phyloP scores from a whole-genome alignment of 1,140 invertebrate genomes.

The Stenopsyche tienmushanensis region DNA sequence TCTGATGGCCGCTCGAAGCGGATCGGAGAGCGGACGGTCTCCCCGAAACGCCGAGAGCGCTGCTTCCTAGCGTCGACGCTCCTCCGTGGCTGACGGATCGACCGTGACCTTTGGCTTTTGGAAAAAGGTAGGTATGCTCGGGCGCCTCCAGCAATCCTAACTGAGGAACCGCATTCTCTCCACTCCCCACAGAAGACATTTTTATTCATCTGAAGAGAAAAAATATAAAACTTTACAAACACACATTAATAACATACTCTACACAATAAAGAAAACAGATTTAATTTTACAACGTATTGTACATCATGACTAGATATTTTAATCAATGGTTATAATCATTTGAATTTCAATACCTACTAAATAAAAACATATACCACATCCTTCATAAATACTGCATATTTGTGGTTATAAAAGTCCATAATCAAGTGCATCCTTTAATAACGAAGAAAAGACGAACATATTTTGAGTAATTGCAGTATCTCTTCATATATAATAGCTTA shows the following conservation, averaged over 20 bases:
- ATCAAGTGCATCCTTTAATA: too few species aligned
- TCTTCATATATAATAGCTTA: too few species aligned
- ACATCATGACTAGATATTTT: not conserved
- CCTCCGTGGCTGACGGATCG: slow-evolving; percentile 81
- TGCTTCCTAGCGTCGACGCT: slow-evolving; percentile 54
- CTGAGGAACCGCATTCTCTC: slow-evolving; percentile 53
- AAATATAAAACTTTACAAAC: slow-evolving; percentile 20
- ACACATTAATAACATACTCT: not conserved
- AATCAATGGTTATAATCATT: too few species aligned
- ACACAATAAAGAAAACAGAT: not conserved
- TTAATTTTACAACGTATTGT: not conserved
- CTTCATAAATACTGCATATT: too few species aligned
- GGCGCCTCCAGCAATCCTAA: slow-evolving; percentile 55
- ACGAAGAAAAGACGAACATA: too few species aligned
- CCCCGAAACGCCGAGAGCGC: slow-evolving; percentile 48
- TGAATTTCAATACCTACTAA: too few species aligned
- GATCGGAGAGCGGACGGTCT: slow-evolving; percentile 69
- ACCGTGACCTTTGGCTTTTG: slow-evolving; percentile 62
- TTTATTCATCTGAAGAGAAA: slow-evolving; percentile 54
- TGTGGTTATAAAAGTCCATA: too few species aligned
- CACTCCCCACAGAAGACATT: slow-evolving; percentile 59
- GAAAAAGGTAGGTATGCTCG: slow-evolving; percentile 62
- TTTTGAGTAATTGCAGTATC: too few species aligned
- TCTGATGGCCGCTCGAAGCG: slow-evolving; percentile 72
- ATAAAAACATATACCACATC: too few species aligned